Conservation (phyloP, 1,140 invertebrate genomes). For the Stegodyphus mimosarum region DNA sequence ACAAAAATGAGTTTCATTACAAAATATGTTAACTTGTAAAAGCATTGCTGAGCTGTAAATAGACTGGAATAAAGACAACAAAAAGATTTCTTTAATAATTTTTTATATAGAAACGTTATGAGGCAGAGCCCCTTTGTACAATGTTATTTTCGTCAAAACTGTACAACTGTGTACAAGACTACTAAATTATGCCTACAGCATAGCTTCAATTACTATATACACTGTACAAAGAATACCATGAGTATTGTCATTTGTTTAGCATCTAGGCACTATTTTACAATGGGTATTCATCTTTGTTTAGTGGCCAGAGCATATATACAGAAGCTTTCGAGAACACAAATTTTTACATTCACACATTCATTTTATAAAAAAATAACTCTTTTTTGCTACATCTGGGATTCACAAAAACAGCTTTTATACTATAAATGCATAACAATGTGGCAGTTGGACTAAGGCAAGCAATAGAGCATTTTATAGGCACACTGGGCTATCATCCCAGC, state of each 20-base stretch:
- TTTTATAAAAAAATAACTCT: neutral
- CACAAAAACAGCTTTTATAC: neutral
- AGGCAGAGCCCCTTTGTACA: constrained; percentile 57
- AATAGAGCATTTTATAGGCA: neutral
- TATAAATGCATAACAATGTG: constrained; percentile 17
- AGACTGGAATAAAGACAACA: constrained; percentile 7
- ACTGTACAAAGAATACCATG: constrained; percentile 43
- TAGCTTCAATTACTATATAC: constrained; percentile 49
- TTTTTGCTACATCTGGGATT: neutral
- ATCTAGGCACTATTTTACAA: constrained; percentile 28
- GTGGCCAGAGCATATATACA: neutral
- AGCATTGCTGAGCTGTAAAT: too few species aligned
- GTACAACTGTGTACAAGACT: constrained; percentile 36
- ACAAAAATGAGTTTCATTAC: too few species aligned
- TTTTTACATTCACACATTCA: neutral
- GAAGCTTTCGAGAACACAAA: neutral
- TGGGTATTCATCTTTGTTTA: neutral
- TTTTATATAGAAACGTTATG: constrained; percentile 57
- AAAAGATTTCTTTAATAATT: constrained; percentile 24
- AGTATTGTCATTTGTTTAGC: constrained; percentile 12
- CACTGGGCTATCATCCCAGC: neutral
- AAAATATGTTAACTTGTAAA: too few species aligned
- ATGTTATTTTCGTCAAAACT: constrained; percentile 55
- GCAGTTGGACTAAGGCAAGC: constrained; percentile 8
- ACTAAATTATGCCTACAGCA: constrained; percentile 45